Conservation (phyloP, 2,888 invertebrate species). For the Odontocolon sp. region DNA sequence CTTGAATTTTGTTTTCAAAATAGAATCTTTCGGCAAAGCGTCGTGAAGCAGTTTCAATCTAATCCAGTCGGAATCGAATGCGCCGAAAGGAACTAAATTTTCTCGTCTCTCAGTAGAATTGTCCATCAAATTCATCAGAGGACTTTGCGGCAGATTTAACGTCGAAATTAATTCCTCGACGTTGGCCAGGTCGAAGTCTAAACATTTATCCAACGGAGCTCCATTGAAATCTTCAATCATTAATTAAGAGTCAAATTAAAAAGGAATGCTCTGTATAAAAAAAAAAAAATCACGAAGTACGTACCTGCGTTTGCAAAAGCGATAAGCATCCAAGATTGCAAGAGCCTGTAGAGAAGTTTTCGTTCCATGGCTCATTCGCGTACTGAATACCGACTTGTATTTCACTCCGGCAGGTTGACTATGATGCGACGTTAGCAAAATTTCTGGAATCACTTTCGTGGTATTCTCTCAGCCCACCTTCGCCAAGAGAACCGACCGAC, state of each 20-base stretch:
- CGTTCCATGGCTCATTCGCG: conserved; percentile 62
- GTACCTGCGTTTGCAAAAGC: conserved; percentile 55
- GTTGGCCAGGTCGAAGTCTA: conserved; percentile 57
- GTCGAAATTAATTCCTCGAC: conserved; percentile 40
- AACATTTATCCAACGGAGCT: conserved; percentile 38
- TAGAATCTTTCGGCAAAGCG: conserved; percentile 62
- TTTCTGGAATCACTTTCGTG: conserved; percentile 13
- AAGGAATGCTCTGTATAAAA: background rate
- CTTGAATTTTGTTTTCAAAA: conserved; percentile 63
- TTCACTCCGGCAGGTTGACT: conserved; percentile 60
- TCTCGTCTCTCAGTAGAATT: conserved; percentile 46
- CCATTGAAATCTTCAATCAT: conserved; percentile 14
- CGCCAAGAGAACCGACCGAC: background rate
- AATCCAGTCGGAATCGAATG: conserved; percentile 68
- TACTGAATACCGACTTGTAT: conserved; percentile 61
- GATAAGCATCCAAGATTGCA: conserved; percentile 37
- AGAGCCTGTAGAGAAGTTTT: conserved; percentile 27
- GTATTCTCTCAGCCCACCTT: background rate
- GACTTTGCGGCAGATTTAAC: conserved; percentile 47
- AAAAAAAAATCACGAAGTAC: conserved; percentile 33
- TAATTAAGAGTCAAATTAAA: conserved; percentile 3
- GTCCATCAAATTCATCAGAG: conserved; percentile 56
- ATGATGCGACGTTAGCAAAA: conserved; percentile 52
- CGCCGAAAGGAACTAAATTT: conserved; percentile 66
- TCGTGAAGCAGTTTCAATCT: conserved; percentile 64